Evolutionary conservation across 1,140 invertebrate genomes (phyloP).

Genomic region (Drosophila orena): DNA sequence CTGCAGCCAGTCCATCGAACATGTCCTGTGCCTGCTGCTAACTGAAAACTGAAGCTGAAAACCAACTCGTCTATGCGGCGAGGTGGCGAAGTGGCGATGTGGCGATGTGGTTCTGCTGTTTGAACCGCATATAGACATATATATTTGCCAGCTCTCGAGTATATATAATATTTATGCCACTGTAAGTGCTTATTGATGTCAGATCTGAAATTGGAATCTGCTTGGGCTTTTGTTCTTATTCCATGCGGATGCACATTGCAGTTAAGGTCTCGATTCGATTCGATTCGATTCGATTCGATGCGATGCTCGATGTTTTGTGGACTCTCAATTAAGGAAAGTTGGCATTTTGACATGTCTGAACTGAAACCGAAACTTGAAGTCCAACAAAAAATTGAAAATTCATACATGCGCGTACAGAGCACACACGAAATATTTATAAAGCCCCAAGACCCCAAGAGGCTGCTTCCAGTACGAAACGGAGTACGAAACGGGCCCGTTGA

Average conservation of each 20-base stretch:
- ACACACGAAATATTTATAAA: constrained; percentile 55
- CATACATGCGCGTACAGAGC: constrained; percentile 16
- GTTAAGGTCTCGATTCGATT: constrained; percentile 38
- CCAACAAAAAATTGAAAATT: constrained; percentile 42
- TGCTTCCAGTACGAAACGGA: background rate
- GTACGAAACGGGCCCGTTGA: constrained; percentile 11
- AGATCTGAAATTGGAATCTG: constrained; percentile 80
- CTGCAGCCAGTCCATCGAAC: constrained; percentile 52
- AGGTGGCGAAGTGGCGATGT: constrained; percentile 49
- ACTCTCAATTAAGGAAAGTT: constrained; percentile 72
- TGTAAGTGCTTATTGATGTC: constrained; percentile 79
- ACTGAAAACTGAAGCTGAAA: constrained; percentile 10
- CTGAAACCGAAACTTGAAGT: constrained; percentile 37
- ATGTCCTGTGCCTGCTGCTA: constrained; percentile 30
- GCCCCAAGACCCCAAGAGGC: constrained; percentile 11
- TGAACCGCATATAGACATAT: constrained; percentile 23
- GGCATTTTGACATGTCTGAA: constrained; percentile 50
- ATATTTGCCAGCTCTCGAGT: constrained; percentile 37
- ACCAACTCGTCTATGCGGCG: constrained; percentile 20
- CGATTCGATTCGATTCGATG: constrained; percentile 25
- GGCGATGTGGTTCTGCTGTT: constrained; percentile 46
- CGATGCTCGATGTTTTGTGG: constrained; percentile 48
- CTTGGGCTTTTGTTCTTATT: constrained; percentile 41
- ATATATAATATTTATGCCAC: constrained; percentile 77
- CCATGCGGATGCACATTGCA: constrained; percentile 37